Base-by-base conservation (phyloP, 1,140 invertebrate species). In the Melanaphis sacchari region DNA sequence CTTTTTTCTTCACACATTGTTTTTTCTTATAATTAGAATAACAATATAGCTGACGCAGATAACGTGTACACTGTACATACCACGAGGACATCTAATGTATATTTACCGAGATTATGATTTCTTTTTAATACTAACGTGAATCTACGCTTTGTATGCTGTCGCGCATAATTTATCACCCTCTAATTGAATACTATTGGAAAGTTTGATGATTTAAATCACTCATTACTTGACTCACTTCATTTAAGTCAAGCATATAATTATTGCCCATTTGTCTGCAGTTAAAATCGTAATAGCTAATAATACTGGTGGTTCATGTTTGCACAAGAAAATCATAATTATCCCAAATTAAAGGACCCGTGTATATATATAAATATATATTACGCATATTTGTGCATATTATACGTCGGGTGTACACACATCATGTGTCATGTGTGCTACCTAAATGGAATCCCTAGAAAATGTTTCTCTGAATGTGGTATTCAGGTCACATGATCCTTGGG, bases 101-200 rank as follows among this genome's bases (percentile, higher is more conserved):
- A 22, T 89, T 49, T 38, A 52, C 21, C 0, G 46, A 11, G 8
- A 46, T 31, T 49, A 36, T 38, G 21, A 89, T 52, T 38, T 52
- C 18, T n/a, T 89, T 89, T 89, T 46, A 49, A 18, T 49, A 49
- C 1, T 24, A 11, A 40, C 26, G 89, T 31, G 7, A 59, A 6
- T 85, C 18, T 40, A 21, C 46, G 15, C 2, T 49, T 15, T 49
- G 38, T 41, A 40, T 22, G 43, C 52, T 3, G 36, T 31, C 24
- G 36, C 26, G 22, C 26, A 90, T 91, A 46, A 91, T 91, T 91
- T 91, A 91, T 91, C 41, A 40, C 59, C 90, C 18, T 91, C 90
- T 91, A 81, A 91, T 91, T 91, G 90, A 91, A 91, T 92, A 52
- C n/a, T 18, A 88, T 84, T 52, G 91, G 76, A 84, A 84, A 84